A percentile compares a stretch with the other conserved stretches of the same genome.
phyloP scores from a whole-genome alignment of 2,888 invertebrate species.

The Bedellia somnulentella region DNA sequence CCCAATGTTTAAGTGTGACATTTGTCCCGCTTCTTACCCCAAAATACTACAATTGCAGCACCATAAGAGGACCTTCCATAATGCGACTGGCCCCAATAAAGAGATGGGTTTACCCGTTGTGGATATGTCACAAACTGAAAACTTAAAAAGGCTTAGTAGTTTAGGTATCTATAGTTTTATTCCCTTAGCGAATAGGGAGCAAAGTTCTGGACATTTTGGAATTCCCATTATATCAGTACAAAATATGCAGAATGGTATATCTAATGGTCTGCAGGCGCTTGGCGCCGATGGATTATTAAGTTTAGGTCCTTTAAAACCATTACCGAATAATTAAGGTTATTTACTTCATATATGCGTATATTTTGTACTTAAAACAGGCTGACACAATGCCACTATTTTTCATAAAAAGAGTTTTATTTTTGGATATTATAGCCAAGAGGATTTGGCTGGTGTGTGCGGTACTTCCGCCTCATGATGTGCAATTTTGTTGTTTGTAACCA shows the following conservation, averaged over 20 bases:
- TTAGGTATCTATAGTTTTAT: constrained; percentile 76
- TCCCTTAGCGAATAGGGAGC: constrained; percentile 67
- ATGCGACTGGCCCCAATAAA: constrained; percentile 37
- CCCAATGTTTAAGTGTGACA: constrained; percentile 63
- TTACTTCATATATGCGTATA: too few species aligned
- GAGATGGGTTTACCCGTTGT: constrained; percentile 75
- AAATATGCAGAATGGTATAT: constrained; percentile 62
- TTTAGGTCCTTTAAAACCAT: constrained; percentile 69
- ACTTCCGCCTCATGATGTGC: too few species aligned
- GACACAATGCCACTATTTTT: too few species aligned
- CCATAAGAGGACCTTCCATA: constrained; percentile 51
- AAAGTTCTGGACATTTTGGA: constrained; percentile 66
- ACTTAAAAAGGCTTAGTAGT: constrained; percentile 63
- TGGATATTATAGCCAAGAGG: too few species aligned
- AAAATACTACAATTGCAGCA: constrained; percentile 69
- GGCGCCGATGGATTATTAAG: constrained; percentile 72
- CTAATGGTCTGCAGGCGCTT: constrained; percentile 61
- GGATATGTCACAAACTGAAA: constrained; percentile 69
- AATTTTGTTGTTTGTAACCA: too few species aligned
- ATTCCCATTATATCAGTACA: constrained; percentile 72
- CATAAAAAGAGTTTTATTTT: too few species aligned
- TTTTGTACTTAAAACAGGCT: too few species aligned
- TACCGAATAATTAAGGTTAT: constrained; percentile 46
- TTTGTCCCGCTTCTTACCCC: constrained; percentile 74
- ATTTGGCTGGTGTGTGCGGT: too few species aligned